Conservation (phyloP, 92 coral and sea anemone species). For the Hydrozoanthus gracilis region DNA sequence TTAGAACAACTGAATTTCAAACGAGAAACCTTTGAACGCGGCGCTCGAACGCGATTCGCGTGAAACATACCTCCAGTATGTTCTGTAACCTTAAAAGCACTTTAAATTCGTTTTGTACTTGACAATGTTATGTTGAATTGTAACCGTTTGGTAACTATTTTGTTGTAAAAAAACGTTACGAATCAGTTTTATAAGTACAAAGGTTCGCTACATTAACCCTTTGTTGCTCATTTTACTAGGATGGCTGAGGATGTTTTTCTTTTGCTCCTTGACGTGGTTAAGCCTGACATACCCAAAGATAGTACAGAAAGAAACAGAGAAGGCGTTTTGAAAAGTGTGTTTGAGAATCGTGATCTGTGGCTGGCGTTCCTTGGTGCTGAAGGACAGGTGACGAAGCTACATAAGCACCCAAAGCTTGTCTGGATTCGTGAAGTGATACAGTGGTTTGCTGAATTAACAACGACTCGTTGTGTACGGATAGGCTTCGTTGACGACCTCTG, state of each 20-base stretch:
- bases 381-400: conserved; percentile 50
- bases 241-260: conserved; percentile 21
- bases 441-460: conserved; percentile 16
- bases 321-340: conserved; percentile 30
- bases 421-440: neutral
- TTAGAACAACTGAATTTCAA: no score
- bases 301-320: neutral
- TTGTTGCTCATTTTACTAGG: neutral
- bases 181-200: neutral
- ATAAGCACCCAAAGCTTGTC: conserved; percentile 16
- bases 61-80: no score
- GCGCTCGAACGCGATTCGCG: no score
- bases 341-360: conserved; percentile 54
- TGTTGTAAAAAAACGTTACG: no score
- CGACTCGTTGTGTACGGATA: conserved; percentile 3
- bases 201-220: no score
- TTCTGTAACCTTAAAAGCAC: no score
- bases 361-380: conserved; percentile 40
- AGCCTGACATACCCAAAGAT: neutral
- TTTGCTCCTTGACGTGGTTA: neutral
- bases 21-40: no score
- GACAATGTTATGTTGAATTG: neutral
- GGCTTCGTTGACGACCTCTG: conserved; percentile 15
- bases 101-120: neutral
- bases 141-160: no score